Evolutionary conservation across 2,797 vertebrate genomes (phyloP).

Genomic region (Parauchenoglanis ngamensis): DNA sequence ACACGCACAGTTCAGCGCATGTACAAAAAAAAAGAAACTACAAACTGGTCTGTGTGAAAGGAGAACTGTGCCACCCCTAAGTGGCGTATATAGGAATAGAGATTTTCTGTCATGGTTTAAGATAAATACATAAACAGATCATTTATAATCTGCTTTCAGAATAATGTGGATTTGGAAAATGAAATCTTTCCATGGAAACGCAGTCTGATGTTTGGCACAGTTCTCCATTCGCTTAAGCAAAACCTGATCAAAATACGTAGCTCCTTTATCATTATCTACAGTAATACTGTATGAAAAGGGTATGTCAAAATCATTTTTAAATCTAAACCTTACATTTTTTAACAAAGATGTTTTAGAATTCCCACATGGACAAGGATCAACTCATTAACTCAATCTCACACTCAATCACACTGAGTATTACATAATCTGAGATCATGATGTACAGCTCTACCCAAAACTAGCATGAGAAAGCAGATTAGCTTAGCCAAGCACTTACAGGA

Average conservation of each 20-base stretch:
- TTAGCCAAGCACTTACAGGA: background rate
- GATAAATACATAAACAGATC: background rate
- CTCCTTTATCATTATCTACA: background rate
- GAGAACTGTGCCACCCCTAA: background rate
- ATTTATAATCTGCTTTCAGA: background rate
- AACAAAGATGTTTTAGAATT: background rate
- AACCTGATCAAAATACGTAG: background rate
- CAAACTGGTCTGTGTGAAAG: background rate
- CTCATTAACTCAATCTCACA: background rate
- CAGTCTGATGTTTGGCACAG: background rate
- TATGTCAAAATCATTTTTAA: background rate
- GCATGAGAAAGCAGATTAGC: background rate
- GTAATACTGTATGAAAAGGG: background rate
- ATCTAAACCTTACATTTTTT: background rate
- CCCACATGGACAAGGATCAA: background rate
- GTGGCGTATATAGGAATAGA: too few relatives aligned
- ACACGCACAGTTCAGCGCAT: constrained; percentile 55
- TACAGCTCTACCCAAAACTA: background rate
- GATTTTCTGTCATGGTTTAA: background rate
- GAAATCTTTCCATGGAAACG: background rate
- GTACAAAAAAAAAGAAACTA: background rate
- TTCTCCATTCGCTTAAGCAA: background rate
- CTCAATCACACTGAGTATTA: background rate
- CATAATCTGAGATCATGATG: background rate
- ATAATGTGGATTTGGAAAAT: background rate